Conservation (phyloP, 2,113 vertebrate species). For the Polypterus senegalus region DNA sequence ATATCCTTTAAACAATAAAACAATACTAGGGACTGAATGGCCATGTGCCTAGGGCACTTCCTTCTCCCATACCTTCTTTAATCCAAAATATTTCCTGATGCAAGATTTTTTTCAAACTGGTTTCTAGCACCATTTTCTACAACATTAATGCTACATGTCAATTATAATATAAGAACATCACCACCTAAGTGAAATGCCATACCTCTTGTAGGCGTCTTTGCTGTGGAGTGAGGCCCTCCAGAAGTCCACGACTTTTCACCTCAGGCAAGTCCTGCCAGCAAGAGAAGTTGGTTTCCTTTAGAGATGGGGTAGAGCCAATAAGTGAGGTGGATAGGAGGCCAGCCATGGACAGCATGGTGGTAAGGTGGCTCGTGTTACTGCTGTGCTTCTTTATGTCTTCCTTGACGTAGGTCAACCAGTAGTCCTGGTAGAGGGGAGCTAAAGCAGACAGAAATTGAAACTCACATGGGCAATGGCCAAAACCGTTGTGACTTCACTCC, state of each 20-base stretch:
- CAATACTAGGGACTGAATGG: no score
- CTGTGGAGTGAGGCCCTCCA: constrained; percentile 25
- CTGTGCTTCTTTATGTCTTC: constrained; percentile 23
- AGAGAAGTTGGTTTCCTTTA: constrained; percentile 26
- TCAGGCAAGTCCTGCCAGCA: constrained; percentile 55
- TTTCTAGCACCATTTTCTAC: no score
- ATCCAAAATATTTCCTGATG: no score
- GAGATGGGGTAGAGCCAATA: constrained; percentile 1
- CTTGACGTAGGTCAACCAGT: constrained; percentile 30
- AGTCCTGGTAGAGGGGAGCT: constrained; percentile 60
- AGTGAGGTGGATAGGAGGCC: constrained; percentile 17
- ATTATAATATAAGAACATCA: no score
- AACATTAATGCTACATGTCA: no score
- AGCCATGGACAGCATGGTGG: constrained; percentile 15
- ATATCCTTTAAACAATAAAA: no score
- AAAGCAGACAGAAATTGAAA: constrained; percentile 4
- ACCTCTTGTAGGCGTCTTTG: constrained; percentile 58
- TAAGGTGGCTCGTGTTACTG: constrained; percentile 21
- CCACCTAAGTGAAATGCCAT: not conserved
- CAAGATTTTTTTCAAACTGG: no score
- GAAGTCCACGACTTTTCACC: constrained; percentile 41
- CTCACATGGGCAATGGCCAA: not conserved
- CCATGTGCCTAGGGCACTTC: no score
- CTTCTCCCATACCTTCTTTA: no score
- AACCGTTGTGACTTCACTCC: no score